Conservation (phyloP, 2,113 vertebrate genomes). For the Channa maculata region DNA sequence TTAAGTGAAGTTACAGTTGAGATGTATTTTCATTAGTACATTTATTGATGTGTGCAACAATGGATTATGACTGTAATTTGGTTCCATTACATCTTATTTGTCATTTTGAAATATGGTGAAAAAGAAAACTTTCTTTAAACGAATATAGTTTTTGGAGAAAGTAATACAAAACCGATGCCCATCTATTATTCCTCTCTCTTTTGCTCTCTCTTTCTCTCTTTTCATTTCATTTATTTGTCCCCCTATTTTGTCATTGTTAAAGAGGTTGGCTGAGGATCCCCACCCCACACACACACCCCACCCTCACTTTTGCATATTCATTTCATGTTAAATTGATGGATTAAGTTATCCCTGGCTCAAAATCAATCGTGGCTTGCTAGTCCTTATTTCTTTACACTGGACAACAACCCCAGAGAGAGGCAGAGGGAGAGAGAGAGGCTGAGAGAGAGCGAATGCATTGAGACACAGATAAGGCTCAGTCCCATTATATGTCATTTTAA, state of each 20-base stretch:
- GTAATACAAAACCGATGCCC: slow-evolving; percentile 36
- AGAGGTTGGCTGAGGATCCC: slow-evolving; percentile 58
- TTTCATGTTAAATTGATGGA: slow-evolving; percentile 97
- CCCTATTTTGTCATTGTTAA: slow-evolving; percentile 82
- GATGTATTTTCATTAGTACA: slow-evolving; percentile 41
- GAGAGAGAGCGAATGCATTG: slow-evolving; percentile 83
- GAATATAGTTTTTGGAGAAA: slow-evolving; percentile 33
- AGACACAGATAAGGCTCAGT: slow-evolving; percentile 93
- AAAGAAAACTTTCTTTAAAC: slow-evolving; percentile 11
- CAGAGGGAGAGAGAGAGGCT: slow-evolving; percentile 26
- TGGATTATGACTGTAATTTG: slow-evolving; percentile 35
- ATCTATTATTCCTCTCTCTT: slow-evolving; percentile 29
- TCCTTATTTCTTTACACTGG: slow-evolving; percentile 88
- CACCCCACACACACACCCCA: not conserved
- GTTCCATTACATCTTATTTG: slow-evolving; percentile 30
- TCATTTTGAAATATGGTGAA: slow-evolving; percentile 48
- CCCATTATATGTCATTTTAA: slow-evolving; percentile 97
- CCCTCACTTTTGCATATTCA: slow-evolving; percentile 89
- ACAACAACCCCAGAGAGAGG: slow-evolving; percentile 81
- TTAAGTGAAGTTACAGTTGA: slow-evolving; percentile 29
- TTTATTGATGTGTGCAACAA: slow-evolving; percentile 32
- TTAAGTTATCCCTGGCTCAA: slow-evolving; percentile 94
- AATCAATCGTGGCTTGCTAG: slow-evolving; percentile 90
- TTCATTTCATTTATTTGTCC: slow-evolving; percentile 31
- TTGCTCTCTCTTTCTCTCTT: not conserved